Conservation (phyloP, 2,113 vertebrate species). For the Colius striatus region DNA sequence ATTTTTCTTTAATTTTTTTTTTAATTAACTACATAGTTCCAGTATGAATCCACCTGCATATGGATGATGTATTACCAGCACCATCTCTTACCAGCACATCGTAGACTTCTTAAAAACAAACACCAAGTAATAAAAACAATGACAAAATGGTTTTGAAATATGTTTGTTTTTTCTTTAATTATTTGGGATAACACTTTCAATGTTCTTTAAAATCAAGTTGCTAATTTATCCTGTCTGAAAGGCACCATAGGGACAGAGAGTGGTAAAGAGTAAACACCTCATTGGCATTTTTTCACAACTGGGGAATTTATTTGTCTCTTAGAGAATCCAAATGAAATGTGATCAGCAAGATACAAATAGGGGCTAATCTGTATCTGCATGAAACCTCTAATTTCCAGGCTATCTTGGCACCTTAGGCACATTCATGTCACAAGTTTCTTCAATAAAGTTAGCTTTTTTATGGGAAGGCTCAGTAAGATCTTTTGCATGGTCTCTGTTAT, state of each 20-base stretch:
- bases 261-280: neutral
- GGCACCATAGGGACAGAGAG: conserved; percentile 9
- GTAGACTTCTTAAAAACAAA: neutral
- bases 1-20: neutral
- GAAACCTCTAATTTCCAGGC: neutral
- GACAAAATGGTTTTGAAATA: neutral
- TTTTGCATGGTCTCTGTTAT: conserved; percentile 50
- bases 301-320: neutral
- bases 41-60: neutral
- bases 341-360: neutral
- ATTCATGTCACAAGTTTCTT: conserved; percentile 21
- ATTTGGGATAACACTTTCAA: neutral
- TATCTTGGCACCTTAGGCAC: conserved; percentile 38
- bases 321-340: conserved; percentile 4
- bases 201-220: conserved; percentile 8
- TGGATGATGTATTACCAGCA: neutral
- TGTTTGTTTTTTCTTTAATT: neutral
- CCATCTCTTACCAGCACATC: neutral
- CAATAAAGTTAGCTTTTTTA: conserved; percentile 74
- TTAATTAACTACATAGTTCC: neutral
- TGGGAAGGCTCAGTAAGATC: conserved; percentile 44
- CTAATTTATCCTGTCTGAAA: conserved; percentile 14
- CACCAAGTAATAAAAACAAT: neutral
- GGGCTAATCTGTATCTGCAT: neutral
- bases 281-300: neutral